Base-by-base conservation (phyloP, 2,797 vertebrate genomes). In the Epinephelus coioides region DNA sequence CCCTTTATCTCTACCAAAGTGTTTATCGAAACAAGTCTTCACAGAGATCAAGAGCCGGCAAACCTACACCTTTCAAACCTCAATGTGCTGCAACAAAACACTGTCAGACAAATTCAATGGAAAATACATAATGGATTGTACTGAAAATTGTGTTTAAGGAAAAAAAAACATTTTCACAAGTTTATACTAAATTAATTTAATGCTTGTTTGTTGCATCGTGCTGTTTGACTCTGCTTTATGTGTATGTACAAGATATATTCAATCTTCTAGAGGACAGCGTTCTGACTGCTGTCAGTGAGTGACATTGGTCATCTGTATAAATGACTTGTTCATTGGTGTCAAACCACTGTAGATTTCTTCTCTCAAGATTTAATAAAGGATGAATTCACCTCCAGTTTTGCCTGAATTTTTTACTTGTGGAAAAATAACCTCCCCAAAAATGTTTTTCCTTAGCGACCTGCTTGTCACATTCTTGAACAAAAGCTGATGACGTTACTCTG, bases 311-410 rank as follows among this genome's bases (percentile, higher is more conserved):
- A 70, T 86, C 79, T 88, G 79, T 93, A 85, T 77, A 90, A 90
- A 91, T 66, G 62, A 78, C 72, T 80, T 75, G 87, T 90, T 91
- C 53, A 62, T 86, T 88, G 75, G 64, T 80, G 78, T 91, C 74
- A 62, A 79, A 83, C 79, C 81, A 73, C 87, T 93, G 88, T 88
- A 87, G 76, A 79, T 63, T 51, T 77, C 74, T 80, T 84, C 14
- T 86, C 38, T 64, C 19, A 34, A 82, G 55, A 87, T 84, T 76
- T 79, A 95, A 93, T 95, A 96, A 95, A 91, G 47, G 60, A 81
- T 87, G 23, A 86, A 67, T 87, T 86, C 25, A 82, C 30, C 71
- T 60, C 80, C 54, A 40, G 0, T 40, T 57, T 18, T 61, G 50
- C 64, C 47, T 4, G 23, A 15, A 13, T 2, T 25, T 12, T 72